phyloP scores from a whole-genome alignment of 2,888 invertebrate genomes.

The Cyaniris semiargus region DNA sequence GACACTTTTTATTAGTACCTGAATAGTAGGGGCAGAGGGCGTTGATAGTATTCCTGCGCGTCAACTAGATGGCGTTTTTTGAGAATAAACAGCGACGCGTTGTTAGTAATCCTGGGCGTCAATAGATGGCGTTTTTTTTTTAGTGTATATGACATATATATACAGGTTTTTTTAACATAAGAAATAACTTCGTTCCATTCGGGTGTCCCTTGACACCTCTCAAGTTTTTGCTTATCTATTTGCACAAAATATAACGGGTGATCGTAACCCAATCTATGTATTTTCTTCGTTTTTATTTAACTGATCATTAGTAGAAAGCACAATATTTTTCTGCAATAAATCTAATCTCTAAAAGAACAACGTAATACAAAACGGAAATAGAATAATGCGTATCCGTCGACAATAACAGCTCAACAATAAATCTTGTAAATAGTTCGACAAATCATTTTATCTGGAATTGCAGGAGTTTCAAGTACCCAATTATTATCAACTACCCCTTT shows the following conservation, averaged over 20 bases:
- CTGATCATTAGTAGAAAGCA: neutral
- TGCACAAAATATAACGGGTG: neutral
- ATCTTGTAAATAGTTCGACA: conserved; percentile 27
- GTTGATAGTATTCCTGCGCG: no score
- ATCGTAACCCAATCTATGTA: neutral
- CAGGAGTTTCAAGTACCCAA: conserved; percentile 36
- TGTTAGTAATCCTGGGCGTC: no score
- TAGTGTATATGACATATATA: no score
- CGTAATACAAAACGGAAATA: conserved; percentile 4
- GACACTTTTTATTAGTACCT: no score
- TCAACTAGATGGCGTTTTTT: no score
- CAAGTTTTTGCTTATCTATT: no score
- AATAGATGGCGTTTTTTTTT: no score
- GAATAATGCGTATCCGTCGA: neutral
- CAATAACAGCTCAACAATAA: conserved; percentile 6
- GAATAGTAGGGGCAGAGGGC: no score
- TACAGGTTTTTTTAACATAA: no score
- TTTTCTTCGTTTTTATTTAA: neutral
- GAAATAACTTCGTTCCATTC: no score
- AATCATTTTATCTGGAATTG: conserved; percentile 32
- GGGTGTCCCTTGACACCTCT: no score
- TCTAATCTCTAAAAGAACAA: neutral
- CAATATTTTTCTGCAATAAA: neutral
- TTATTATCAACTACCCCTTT: conserved; percentile 35
- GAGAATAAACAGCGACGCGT: no score